phyloP scores from a whole-genome alignment of 2,888 invertebrate species.

The Ecliptopera silaceata region DNA sequence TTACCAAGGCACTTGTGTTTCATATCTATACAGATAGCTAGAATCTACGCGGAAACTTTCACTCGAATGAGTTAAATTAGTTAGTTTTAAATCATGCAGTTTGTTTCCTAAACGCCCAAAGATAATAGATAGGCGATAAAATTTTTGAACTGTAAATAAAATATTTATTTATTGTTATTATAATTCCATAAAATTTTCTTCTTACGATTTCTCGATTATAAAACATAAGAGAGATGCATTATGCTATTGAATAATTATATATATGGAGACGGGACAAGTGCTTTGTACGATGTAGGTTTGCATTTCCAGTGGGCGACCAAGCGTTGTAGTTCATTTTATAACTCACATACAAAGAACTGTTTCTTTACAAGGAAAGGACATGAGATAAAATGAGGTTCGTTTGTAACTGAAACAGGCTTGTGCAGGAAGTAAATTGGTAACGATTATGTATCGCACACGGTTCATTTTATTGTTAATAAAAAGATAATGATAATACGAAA shows the following conservation, averaged over 20 bases:
- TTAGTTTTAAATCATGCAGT: conserved; percentile 47
- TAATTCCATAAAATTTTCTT: conserved; percentile 76
- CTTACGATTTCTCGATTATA: conserved; percentile 79
- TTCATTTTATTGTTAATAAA: conserved; percentile 83
- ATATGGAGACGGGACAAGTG: conserved; percentile 62
- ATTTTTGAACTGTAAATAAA: conserved; percentile 79
- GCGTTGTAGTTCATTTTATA: conserved; percentile 57
- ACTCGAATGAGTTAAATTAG: conserved; percentile 39
- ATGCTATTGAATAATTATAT: conserved; percentile 64
- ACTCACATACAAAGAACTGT: conserved; percentile 54
- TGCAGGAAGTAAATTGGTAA: conserved; percentile 67
- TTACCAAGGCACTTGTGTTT: conserved; percentile 21
- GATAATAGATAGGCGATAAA: conserved; percentile 78
- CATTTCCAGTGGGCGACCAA: conserved; percentile 38
- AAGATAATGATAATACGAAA: conserved; percentile 72
- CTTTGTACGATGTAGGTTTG: conserved; percentile 66
- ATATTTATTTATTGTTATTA: conserved; percentile 82
- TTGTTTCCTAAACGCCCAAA: conserved; percentile 63
- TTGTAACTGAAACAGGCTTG: conserved; percentile 66
- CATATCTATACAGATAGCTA: conserved; percentile 38
- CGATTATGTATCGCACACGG: conserved; percentile 78
- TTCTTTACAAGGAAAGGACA: conserved; percentile 45
- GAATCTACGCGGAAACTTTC: conserved; percentile 26
- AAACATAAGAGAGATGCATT: conserved; percentile 76
- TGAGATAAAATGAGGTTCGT: conserved; percentile 51